Evolutionary conservation across 2,797 vertebrate species (phyloP).

Genomic region (Acanthurus leucopareius): DNA sequence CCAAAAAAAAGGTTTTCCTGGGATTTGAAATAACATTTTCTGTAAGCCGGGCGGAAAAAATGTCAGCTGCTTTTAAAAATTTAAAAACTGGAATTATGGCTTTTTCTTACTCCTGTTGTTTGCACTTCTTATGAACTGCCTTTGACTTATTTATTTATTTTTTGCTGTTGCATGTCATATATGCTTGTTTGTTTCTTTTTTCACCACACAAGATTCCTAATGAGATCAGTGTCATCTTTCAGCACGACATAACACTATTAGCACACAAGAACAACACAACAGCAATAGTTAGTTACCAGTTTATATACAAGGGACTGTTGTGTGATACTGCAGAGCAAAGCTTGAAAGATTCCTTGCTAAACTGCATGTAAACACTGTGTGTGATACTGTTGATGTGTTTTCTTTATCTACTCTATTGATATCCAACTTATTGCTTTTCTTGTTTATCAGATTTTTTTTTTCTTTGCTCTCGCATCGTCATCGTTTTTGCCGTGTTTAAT

Average conservation of each 20-base stretch:
- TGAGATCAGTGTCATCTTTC: conserved; percentile 24
- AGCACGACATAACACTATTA: conserved; percentile 29
- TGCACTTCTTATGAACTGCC: background rate
- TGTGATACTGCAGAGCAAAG: conserved; percentile 10
- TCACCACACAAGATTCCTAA: conserved; percentile 10
- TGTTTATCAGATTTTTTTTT: conserved; percentile 63
- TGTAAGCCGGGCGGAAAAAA: background rate
- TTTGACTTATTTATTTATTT: background rate
- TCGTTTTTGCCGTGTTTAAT: conserved; percentile 74
- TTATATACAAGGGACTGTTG: conserved; percentile 9
- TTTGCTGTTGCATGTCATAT: background rate
- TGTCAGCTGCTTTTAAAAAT: background rate
- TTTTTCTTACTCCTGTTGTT: background rate
- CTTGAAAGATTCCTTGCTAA: conserved; percentile 31
- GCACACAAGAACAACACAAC: conserved; percentile 1
- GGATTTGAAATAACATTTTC: background rate
- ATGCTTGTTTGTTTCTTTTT: conserved; percentile 6
- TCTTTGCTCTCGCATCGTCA: conserved; percentile 60
- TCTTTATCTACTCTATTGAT: conserved; percentile 59
- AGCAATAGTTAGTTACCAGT: conserved; percentile 13
- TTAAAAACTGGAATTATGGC: background rate
- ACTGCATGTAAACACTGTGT: conserved; percentile 17
- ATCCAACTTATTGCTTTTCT: conserved; percentile 72
- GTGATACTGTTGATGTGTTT: conserved; percentile 45
- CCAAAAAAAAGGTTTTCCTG: background rate